A percentile compares a stretch with the other conserved stretches of the same genome.
Evolutionary conservation across 2,797 vertebrate species (phyloP).

Genomic region (Eremophila alpestris): DNA sequence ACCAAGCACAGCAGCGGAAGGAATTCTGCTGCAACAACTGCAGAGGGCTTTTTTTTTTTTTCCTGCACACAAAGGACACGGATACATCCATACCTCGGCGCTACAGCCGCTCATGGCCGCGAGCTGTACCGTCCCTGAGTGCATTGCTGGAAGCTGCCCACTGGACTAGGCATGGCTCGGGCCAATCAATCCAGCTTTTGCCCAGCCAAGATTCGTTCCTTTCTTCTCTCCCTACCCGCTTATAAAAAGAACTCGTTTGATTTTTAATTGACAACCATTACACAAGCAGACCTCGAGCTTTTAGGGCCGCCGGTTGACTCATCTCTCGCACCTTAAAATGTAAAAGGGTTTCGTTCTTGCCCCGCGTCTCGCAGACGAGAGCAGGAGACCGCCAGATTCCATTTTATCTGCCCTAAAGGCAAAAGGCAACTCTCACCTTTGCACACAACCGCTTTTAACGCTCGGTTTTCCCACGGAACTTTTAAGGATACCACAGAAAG

Average conservation of each 20-base stretch:
- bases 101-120: conserved; percentile 20
- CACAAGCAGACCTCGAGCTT: neutral
- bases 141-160: neutral
- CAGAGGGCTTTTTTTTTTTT: conserved; percentile 28
- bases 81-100: conserved; percentile 45
- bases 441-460: neutral
- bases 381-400: neutral
- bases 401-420: conserved; percentile 42
- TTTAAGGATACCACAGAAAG: neutral
- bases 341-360: neutral
- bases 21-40: conserved; percentile 31
- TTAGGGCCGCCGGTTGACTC: neutral
- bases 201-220: neutral
- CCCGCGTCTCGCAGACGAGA: neutral
- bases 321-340: neutral
- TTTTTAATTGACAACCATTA: neutral
- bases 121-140: neutral
- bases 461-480: neutral
- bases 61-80: conserved; percentile 66
- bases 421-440: conserved; percentile 28
- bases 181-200: neutral
- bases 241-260: neutral
- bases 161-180: neutral
- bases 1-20: neutral
- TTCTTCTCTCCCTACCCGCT: neutral